These are phyloP conservation scores for Patella depressa DNA, from an alignment of 2,888 invertebrate species.

Conservation along the genomic window DNA sequence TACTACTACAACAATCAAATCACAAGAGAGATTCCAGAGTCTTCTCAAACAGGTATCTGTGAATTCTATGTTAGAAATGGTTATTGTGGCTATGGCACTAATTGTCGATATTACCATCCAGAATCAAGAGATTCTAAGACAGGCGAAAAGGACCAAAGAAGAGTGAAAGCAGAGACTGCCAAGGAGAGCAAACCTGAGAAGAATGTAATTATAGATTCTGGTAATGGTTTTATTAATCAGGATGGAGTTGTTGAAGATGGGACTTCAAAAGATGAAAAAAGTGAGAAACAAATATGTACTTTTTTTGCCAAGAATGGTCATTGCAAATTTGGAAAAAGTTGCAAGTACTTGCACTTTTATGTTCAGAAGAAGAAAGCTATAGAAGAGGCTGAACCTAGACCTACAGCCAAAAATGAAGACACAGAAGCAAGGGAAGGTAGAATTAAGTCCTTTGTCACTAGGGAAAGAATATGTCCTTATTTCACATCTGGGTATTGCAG, in stretches of 20 bases:
- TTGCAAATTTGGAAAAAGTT: conserved; percentile 50
- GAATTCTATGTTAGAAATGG: conserved; percentile 45
- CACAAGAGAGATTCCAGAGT: neutral
- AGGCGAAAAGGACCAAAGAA: too few relatives aligned
- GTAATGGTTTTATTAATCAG: neutral
- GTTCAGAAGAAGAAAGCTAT: conserved; percentile 11
- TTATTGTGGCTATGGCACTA: conserved; percentile 51
- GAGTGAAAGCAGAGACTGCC: too few relatives aligned
- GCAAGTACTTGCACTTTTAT: conserved; percentile 43
- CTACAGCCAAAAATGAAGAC: neutral
- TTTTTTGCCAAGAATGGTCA: conserved; percentile 36
- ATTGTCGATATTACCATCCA: conserved; percentile 48
- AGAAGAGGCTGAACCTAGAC: conserved; percentile 11
- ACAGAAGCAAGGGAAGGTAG: neutral
- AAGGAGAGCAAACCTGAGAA: too few relatives aligned
- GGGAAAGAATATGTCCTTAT: conserved; percentile 36
- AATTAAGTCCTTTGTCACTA: conserved; percentile 1
- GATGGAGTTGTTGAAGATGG: neutral
- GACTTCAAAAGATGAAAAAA: conserved; percentile 24
- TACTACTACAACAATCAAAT: neutral
- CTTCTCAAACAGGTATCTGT: conserved; percentile 31
- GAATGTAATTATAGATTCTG: too few relatives aligned
- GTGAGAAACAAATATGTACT: conserved; percentile 31
- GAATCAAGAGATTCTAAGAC: too few relatives aligned
- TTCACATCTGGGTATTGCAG: conserved; percentile 49